Evolutionary conservation across 2,888 invertebrate genomes (phyloP).

Genomic region (Germaria angustata): DNA sequence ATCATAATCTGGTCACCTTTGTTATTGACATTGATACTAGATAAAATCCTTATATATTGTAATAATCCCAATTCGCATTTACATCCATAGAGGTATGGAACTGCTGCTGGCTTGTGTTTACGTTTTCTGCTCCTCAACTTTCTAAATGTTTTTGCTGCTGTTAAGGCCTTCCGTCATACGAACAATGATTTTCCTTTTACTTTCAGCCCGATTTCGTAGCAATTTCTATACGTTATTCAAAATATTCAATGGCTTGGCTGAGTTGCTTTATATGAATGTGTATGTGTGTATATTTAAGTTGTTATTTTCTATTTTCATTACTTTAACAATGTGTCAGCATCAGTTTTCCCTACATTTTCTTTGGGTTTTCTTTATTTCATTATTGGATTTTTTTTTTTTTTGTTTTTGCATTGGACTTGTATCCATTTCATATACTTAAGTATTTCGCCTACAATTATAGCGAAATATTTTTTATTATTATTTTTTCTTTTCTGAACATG

Average conservation of each 20-base stretch:
- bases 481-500: slow-evolving; percentile 51
- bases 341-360: slow-evolving; percentile 56
- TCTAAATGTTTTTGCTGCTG: slow-evolving; percentile 22
- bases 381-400: neutral
- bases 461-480: neutral
- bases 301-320: slow-evolving; percentile 36
- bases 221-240: slow-evolving; percentile 50
- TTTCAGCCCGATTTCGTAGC: slow-evolving; percentile 71
- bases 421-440: slow-evolving; percentile 14
- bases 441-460: slow-evolving; percentile 51
- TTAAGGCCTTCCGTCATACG: slow-evolving; percentile 32
- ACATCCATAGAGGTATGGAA: neutral
- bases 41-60: slow-evolving; percentile 30
- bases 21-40: neutral
- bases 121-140: slow-evolving; percentile 11
- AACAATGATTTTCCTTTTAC: slow-evolving; percentile 74
- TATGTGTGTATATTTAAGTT: neutral
- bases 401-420: slow-evolving; percentile 31
- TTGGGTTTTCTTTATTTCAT: slow-evolving; percentile 11
- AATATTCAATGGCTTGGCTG: slow-evolving; percentile 53
- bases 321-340: slow-evolving; percentile 59
- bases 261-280: neutral
- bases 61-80: slow-evolving; percentile 20
- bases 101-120: slow-evolving; percentile 20
- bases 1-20: slow-evolving; percentile 46